Base-by-base conservation (phyloP, 2,888 invertebrate species). In the Alloscopus bannaensis region DNA sequence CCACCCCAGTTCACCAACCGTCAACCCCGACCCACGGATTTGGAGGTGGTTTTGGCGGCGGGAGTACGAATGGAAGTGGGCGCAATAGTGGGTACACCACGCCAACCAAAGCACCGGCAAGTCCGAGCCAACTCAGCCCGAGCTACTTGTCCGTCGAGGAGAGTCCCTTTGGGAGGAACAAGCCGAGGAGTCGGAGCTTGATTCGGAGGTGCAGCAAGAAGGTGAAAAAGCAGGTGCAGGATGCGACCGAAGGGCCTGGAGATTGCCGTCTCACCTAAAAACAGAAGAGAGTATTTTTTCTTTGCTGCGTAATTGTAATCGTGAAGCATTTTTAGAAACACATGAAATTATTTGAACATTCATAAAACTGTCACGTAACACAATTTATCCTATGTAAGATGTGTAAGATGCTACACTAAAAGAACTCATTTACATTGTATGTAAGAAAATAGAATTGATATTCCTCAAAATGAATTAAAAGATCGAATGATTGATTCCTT, bases 171-270 rank as follows among this genome's bases (percentile, higher is more conserved):
- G 78, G 73, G 24, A 40, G 81, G 24, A 81, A 76, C 81, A 92
- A 92, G 86, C 92, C 92, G 1, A 89, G 93, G 82, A 93, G 92
- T 86, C 91, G 93, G 78, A 94, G 94, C 80, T 91, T 95, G 80
- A 95, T 95, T 85, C 90, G 95, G 84, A 91, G 95, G 81, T 93
- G 94, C 78, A 94, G 94, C 87, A 91, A 93, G 85, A 94, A 94
- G 89, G 92, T 93, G 81, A 93, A 93, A 87, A 93, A 94, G 87
- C 94, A 94, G 89, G 92, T 93, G 85, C 90, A 93, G 84, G 93
- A 93, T 86, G 91, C 92, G 57, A 92, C 93, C 84, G 90, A 88
- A 72, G 89, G 88, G 73, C 89, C 90, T 31, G 92, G 93, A 84
- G 93, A 93, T 87, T 94, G 94, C 87, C 92, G 90, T 87, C 91